Base-by-base conservation (phyloP, 2,797 vertebrate genomes). In the Aphelocoma californica region DNA sequence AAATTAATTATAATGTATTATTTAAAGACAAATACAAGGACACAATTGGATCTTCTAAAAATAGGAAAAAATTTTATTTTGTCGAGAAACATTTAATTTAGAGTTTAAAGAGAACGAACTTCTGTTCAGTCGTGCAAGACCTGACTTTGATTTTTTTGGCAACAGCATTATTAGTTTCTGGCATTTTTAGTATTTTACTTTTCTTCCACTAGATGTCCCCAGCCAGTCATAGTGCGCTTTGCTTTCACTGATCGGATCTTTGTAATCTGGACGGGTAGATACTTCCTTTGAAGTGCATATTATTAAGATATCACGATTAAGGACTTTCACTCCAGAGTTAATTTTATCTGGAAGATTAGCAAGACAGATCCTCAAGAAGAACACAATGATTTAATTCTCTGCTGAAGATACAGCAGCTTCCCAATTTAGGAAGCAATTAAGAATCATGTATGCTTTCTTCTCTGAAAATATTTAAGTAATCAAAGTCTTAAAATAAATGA, bases 201-300 rank as follows among this genome's bases (percentile, higher is more conserved):
- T 96, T 94, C 57, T 18, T 82, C 98, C 98, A 98, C 98, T 97
- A 98, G 98, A 98, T 98, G 98, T 98, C 98, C 96, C 97, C 97
- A 98, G 95, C 53, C 88, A 8, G 97, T 96, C 97, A 91, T 67
- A 77, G 51, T 69, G 79, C 40, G 9, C 44, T 74, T 80, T 78
- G 72, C 65, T 64, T 83, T 85, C 83, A 8, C 45, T n/a, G 70
- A 32, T 10, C 23, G 6, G 28, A 44, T 74, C 65, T 77, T 65
- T 28, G 72, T 67, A 88, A 44, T 44, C 60, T 71, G 60, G 54
- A 87, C 79, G 48, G 26, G 45, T 53, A 62, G 87, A 72, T 45
- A 38, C 44, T 69, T 54, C 89, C 93, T 97, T 96, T 97, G 95
- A 97, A 97, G 94, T 78, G 69, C 66, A 25, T 86, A 51, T 79